Percentiles rank a stretch among this genome's conserved stretches.
phyloP scores from a whole-genome alignment of 2,888 invertebrate species.

The Dioctria linearis region DNA sequence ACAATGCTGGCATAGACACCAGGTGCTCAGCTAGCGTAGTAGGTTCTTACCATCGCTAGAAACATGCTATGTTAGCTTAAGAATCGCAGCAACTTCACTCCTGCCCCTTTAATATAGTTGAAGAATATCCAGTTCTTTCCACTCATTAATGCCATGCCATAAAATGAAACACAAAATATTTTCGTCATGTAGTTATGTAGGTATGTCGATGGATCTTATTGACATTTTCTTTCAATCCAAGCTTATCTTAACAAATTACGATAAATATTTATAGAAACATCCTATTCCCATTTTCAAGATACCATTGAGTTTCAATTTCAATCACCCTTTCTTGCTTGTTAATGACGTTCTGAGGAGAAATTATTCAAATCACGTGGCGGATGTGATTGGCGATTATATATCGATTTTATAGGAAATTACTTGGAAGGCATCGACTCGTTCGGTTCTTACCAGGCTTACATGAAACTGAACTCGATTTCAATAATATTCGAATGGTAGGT shows the following conservation, averaged over 20 bases:
- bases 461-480: slow-evolving; percentile 57
- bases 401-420: slow-evolving; percentile 64
- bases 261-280: background rate
- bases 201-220: background rate
- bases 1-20: slow-evolving; percentile 47
- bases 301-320: too few species aligned
- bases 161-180: too few species aligned
- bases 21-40: slow-evolving; percentile 30
- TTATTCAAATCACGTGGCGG: background rate
- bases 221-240: background rate
- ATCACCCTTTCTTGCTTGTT: too few species aligned
- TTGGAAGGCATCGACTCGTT: slow-evolving; percentile 67
- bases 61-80: background rate
- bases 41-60: background rate
- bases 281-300: background rate
- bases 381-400: slow-evolving; percentile 62
- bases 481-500: slow-evolving; percentile 47
- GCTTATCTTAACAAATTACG: too few species aligned
- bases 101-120: background rate
- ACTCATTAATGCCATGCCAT: too few species aligned
- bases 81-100: too few species aligned
- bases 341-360: too few species aligned
- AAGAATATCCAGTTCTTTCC: background rate
- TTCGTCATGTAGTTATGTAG: too few species aligned
- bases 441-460: slow-evolving; percentile 66